Evolutionary conservation across 2,113 vertebrate species (phyloP), one percentile per base, ranked within the genome.

Genomic region (Eulemur rufifrons): DNA sequence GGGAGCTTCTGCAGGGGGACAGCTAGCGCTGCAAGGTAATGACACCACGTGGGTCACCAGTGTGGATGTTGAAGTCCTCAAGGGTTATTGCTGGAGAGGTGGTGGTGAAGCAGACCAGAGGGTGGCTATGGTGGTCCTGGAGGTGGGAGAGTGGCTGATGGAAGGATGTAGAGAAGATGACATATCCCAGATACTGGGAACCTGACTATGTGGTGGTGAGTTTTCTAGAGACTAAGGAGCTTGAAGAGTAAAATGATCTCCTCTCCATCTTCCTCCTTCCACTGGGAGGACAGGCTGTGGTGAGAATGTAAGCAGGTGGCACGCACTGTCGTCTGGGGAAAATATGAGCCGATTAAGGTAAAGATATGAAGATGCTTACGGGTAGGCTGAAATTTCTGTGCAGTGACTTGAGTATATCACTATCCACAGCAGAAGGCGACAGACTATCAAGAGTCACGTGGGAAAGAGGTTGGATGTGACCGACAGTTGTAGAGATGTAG

Each of bases 401-500:
- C n/a, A 21, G n/a, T 42, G 61, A 77, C 0, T 1, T 5, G 27
- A 83, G 68, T 23, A 54, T 8, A 4, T 13, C n/a, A 68, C 59
- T 15, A 3, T 77, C 64, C 17, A 59, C 32, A 37, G 37, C 0
- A 3, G 56, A 14, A 32, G 21, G 18, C 27, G 4, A 63, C 61
- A 64, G 80, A 8, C 15, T 15, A 63, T 52, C 18, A 23, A 42
- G 69, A 82, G 21, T 13, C 12, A 50, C 18, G 12, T 0, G 10
- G 27, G 59, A 47, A 64, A 13, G 42, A 59, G 11, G 34, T 0
- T 12, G 9, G 11, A 21, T 1, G 0, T 66, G 1, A 37, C 2
- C 20, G 47, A 66, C 63, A 69, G 10, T 6, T 14, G 23, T 6
- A 27, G 42, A 94, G 47, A 93, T 11, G 89, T 10, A 52, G 37